These are phyloP conservation scores for Sylvilagus bachmani DNA, from an alignment of 2,113 vertebrate species.

Conservation along the genomic window DNA sequence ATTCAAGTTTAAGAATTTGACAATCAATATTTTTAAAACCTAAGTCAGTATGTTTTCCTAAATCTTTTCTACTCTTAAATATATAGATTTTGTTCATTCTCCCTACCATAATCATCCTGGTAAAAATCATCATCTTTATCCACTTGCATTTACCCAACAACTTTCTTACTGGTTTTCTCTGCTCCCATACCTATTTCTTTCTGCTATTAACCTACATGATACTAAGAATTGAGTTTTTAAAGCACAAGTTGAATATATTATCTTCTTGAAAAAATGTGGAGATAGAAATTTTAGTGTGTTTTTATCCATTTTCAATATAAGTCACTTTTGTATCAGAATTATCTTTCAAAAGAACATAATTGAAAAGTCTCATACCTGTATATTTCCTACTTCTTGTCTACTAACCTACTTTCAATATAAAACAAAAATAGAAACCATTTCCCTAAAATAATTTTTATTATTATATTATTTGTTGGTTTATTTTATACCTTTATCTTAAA, in stretches of 20 bases:
- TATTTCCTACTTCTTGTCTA: background rate
- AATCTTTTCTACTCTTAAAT: background rate
- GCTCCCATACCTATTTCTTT: background rate
- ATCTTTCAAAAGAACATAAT: background rate
- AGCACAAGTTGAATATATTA: background rate
- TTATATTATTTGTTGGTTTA: background rate
- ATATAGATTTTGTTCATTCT: background rate
- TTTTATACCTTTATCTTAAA: background rate
- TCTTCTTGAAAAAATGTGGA: background rate
- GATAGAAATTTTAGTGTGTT: background rate
- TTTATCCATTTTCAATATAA: background rate
- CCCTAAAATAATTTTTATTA: background rate
- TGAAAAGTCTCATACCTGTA: background rate
- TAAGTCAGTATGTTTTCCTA: background rate
- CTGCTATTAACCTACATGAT: background rate
- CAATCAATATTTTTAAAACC: background rate
- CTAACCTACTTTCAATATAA: background rate
- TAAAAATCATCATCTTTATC: background rate
- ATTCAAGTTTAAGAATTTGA: background rate
- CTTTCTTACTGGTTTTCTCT: background rate
- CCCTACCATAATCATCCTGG: background rate
- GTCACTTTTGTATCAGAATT: background rate
- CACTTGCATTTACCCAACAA: background rate
- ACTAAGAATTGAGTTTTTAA: background rate
- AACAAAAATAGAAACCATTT: too few species aligned